phyloP scores from a whole-genome alignment of 2,797 vertebrate species.

The Mycteria americana region DNA sequence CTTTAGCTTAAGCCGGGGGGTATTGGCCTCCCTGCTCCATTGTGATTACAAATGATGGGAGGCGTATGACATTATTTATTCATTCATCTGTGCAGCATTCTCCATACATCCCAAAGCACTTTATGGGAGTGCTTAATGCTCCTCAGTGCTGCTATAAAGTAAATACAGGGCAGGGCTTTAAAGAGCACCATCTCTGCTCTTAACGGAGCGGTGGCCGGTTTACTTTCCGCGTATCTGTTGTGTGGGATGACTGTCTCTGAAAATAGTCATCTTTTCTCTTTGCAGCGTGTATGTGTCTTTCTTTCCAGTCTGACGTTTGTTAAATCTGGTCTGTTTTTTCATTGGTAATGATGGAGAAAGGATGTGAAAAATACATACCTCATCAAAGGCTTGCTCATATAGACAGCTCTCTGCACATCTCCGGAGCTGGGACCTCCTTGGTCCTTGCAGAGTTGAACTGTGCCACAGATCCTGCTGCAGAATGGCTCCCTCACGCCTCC shows the following conservation, averaged over 20 bases:
- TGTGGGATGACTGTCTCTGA: conserved; percentile 34
- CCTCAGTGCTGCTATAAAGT: not conserved
- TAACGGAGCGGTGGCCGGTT: not conserved
- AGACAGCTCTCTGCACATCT: fast-evolving
- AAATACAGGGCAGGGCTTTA: not conserved
- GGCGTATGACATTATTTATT: not conserved
- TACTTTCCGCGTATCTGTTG: not conserved
- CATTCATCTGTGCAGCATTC: not conserved
- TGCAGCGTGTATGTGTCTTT: not conserved
- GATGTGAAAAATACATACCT: not conserved
- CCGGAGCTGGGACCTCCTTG: not conserved
- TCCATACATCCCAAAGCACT: not conserved
- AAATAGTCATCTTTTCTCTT: conserved; percentile 29
- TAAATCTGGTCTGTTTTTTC: not conserved
- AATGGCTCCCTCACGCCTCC: not conserved
- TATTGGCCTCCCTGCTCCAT: not conserved
- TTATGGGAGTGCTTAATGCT: not conserved
- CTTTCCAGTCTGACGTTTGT: conserved; percentile 17
- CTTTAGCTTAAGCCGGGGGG: too few relatives aligned
- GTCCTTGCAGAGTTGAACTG: not conserved
- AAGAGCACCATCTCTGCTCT: not conserved
- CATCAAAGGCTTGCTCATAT: not conserved
- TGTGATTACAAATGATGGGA: not conserved
- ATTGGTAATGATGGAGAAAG: not conserved
- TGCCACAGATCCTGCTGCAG: not conserved